Conservation (phyloP, 2,797 vertebrate species). For the Thripadectes ignobilis region DNA sequence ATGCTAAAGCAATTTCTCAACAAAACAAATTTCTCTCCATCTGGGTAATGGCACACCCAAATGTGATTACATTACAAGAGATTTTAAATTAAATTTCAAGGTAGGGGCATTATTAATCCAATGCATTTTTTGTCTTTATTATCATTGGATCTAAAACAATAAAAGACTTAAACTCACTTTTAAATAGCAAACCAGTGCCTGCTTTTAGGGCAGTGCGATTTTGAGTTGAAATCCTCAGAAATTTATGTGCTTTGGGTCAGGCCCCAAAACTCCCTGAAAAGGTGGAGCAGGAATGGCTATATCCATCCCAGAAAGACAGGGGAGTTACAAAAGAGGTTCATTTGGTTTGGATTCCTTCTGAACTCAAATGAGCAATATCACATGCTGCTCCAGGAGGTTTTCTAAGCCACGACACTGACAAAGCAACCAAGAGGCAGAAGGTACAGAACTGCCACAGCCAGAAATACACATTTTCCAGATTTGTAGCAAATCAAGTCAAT, state of each 20-base stretch:
- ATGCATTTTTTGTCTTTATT: conserved; percentile 55
- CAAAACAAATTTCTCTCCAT: conserved; percentile 70
- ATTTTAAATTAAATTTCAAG: conserved; percentile 72
- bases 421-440: background rate
- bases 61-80: conserved; percentile 58
- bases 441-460: background rate
- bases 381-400: background rate
- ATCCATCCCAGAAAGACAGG: background rate
- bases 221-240: background rate
- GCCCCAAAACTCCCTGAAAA: background rate
- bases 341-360: background rate
- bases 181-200: background rate
- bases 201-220: fast-evolving
- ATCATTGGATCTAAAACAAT: conserved; percentile 57
- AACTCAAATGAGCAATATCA: background rate
- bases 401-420: background rate
- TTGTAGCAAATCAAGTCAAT: background rate
- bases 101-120: conserved; percentile 63
- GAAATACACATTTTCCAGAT: background rate
- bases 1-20: conserved; percentile 69
- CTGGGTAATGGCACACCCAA: conserved; percentile 68
- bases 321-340: background rate
- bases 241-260: background rate
- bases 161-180: conserved; percentile 28
- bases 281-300: background rate